These are phyloP conservation scores for Sternotherus odoratus DNA, from an alignment of 2,797 vertebrate species.

Conservation along the genomic window DNA sequence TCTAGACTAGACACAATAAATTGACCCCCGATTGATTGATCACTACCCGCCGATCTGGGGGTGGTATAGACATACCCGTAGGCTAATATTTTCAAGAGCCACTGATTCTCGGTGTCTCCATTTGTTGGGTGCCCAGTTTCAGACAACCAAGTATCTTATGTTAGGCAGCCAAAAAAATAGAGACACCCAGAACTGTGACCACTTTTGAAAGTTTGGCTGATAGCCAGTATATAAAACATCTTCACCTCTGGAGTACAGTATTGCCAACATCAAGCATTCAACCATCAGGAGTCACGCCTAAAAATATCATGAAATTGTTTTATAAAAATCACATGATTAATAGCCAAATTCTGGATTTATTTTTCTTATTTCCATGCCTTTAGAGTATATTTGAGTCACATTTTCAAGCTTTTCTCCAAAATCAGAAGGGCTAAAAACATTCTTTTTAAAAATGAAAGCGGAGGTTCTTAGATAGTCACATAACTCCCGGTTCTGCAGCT, in stretches of 20 bases:
- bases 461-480: neutral
- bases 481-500: neutral
- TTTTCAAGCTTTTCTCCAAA: neutral
- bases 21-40: too few species aligned
- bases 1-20: too few species aligned
- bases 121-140: neutral
- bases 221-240: neutral
- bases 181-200: neutral
- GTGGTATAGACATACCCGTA: too few species aligned
- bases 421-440: neutral
- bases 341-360: neutral
- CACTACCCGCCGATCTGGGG: too few species aligned
- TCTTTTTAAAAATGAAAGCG: neutral
- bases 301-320: neutral
- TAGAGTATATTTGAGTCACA: neutral
- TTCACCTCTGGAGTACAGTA: neutral
- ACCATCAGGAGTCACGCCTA: neutral
- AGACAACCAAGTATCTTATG: neutral
- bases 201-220: neutral
- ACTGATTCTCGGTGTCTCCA: neutral
- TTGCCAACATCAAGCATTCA: neutral
- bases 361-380: neutral
- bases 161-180: neutral
- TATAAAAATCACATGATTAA: neutral
- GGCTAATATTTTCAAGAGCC: constrained; percentile 23